A percentile compares a stretch with the other conserved stretches of the same genome.
Conservation (phyloP, 2,797 vertebrate genomes). For the Lagorchestes hirsutus region DNA sequence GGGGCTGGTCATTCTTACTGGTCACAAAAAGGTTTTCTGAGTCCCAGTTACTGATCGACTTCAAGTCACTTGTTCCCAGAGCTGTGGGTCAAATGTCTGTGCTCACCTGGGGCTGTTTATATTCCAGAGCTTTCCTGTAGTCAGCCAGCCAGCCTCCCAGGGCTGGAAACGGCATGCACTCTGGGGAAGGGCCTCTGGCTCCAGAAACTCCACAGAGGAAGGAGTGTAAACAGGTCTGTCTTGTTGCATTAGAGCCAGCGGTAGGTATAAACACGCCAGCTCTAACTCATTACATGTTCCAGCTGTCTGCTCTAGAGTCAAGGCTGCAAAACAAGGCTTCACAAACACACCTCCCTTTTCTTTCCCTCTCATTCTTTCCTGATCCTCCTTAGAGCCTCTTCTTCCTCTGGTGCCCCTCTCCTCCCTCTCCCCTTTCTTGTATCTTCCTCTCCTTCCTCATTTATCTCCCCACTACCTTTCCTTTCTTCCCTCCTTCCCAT, state of each 20-base stretch:
- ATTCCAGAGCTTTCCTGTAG: neutral
- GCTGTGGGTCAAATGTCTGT: neutral
- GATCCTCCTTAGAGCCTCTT: neutral
- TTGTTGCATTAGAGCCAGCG: neutral
- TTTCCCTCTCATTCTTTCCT: neutral
- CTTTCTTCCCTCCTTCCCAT: too few relatives aligned
- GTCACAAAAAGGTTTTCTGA: neutral
- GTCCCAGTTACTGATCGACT: neutral
- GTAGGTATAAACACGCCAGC: neutral
- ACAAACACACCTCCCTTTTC: neutral
- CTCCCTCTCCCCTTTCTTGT: fast-evolving
- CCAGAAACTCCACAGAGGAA: neutral
- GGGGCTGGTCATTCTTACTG: neutral
- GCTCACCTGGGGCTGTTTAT: neutral
- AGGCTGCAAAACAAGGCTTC: neutral
- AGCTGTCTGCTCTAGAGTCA: too few relatives aligned
- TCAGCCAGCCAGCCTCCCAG: too few relatives aligned
- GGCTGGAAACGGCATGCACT: neutral
- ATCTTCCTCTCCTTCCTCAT: neutral
- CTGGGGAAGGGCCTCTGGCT: neutral
- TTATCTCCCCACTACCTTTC: too few relatives aligned
- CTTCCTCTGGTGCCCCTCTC: neutral
- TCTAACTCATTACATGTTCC: neutral
- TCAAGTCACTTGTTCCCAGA: neutral
- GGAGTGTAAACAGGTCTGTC: neutral